These are phyloP conservation scores for Spinus pinus DNA, from an alignment of 2,797 vertebrate genomes.

Conservation along the genomic window DNA sequence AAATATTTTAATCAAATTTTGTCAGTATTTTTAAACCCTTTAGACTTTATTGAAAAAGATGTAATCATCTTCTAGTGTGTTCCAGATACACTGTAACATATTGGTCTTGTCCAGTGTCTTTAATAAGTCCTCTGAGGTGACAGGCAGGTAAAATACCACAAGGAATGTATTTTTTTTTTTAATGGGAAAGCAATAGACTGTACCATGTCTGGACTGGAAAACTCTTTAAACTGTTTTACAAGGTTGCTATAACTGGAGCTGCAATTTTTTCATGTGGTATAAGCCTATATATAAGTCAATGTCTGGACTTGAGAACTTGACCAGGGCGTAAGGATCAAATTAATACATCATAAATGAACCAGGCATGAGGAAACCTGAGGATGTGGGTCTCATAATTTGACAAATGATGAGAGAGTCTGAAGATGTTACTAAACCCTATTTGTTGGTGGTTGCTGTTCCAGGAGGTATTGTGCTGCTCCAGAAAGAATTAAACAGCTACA, in stretches of 20 bases:
- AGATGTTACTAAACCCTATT: neutral
- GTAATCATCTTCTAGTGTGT: neutral
- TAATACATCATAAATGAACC: neutral
- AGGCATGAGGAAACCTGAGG: neutral
- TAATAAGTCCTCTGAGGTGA: neutral
- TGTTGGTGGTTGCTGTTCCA: neutral
- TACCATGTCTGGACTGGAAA: neutral
- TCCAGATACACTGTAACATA: neutral
- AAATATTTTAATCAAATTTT: neutral
- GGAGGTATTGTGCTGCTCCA: neutral
- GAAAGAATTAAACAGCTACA: neutral
- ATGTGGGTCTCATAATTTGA: neutral
- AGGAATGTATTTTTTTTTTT: neutral
- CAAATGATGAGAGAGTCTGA: neutral
- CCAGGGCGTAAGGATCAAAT: neutral
- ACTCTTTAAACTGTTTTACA: neutral
- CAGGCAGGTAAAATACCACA: accelerated
- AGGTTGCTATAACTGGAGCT: neutral
- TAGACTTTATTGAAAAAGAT: neutral
- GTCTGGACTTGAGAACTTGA: neutral
- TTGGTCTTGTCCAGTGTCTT: neutral
- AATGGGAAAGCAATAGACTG: neutral
- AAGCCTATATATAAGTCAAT: neutral
- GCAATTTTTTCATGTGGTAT: neutral
- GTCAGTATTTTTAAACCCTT: neutral